These are phyloP conservation scores for Anisognathus igniventris DNA, from an alignment of 2,797 vertebrate species.

Conservation along the genomic window DNA sequence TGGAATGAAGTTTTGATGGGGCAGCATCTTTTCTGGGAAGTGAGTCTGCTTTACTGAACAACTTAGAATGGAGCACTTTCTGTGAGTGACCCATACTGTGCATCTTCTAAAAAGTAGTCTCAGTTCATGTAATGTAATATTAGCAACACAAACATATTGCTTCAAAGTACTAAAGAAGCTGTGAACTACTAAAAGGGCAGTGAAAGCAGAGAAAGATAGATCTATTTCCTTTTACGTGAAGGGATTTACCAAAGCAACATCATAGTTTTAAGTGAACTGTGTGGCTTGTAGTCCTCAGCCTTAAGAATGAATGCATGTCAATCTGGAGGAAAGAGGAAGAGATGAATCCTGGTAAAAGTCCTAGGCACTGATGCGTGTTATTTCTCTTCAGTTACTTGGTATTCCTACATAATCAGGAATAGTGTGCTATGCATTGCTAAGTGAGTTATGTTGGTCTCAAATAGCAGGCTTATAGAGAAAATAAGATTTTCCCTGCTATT, in stretches of 20 bases:
- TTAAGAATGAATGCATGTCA: neutral
- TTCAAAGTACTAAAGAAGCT: neutral
- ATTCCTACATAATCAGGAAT: neutral
- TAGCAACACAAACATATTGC: neutral
- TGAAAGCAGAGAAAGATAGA: neutral
- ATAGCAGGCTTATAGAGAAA: neutral
- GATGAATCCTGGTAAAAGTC: conserved; percentile 27
- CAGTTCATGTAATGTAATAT: neutral
- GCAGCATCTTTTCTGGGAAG: neutral
- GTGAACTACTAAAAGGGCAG: neutral
- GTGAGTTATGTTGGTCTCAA: neutral
- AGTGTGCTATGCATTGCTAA: conserved; percentile 5
- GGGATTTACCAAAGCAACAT: neutral
- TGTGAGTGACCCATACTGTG: neutral
- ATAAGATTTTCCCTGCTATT: neutral
- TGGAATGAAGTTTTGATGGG: neutral
- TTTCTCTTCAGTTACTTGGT: conserved; percentile 21
- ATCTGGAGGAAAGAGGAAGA: neutral
- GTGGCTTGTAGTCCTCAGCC: neutral
- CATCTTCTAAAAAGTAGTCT: neutral
- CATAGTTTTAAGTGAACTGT: neutral
- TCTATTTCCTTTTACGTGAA: neutral
- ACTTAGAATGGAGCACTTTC: neutral
- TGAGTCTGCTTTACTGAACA: neutral
- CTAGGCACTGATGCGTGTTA: neutral